These are phyloP conservation scores for Nomada ruficornis DNA, from an alignment of 2,888 invertebrate genomes.

Conservation along the genomic window DNA sequence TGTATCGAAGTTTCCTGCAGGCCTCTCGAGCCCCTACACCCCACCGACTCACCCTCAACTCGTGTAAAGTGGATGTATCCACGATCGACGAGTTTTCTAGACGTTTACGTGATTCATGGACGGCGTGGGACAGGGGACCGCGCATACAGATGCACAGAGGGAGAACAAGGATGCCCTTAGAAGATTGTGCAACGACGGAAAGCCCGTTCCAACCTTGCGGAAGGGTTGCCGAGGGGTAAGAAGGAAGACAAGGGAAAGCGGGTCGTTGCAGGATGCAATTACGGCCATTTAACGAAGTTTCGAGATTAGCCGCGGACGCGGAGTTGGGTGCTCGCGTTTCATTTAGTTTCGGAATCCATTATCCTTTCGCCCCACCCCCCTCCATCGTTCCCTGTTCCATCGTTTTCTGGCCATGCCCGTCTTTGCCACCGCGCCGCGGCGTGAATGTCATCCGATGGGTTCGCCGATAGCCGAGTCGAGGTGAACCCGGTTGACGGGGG, in stretches of 20 bases:
- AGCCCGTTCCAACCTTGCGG: not conserved
- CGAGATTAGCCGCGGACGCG: conserved; percentile 79
- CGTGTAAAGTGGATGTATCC: conserved; percentile 58
- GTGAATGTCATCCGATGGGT: conserved; percentile 60
- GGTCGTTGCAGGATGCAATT: conserved; percentile 78
- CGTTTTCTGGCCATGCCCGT: conserved; percentile 17
- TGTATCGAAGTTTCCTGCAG: conserved; percentile 62
- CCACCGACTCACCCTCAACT: conserved; percentile 1
- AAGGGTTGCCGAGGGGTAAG: conserved; percentile 17
- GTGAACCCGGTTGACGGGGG: conserved; percentile 14
- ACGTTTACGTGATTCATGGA: conserved; percentile 48
- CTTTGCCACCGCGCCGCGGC: conserved; percentile 38
- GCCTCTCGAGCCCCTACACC: not conserved
- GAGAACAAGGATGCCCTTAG: conserved; percentile 34
- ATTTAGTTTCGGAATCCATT: conserved; percentile 82
- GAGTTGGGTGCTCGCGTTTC: conserved; percentile 75
- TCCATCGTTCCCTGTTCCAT: not conserved
- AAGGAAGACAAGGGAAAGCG: conserved; percentile 61
- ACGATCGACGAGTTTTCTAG: conserved; percentile 57
- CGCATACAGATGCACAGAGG: not conserved
- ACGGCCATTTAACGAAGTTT: conserved; percentile 82
- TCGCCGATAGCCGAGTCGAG: conserved; percentile 36
- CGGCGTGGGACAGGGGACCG: not conserved
- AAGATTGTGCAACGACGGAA: conserved; percentile 34
- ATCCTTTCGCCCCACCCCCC: conserved; percentile 68